These are phyloP conservation scores for Rhadinocentrus ornatus DNA, from an alignment of 2,797 vertebrate genomes.

Conservation along the genomic window DNA sequence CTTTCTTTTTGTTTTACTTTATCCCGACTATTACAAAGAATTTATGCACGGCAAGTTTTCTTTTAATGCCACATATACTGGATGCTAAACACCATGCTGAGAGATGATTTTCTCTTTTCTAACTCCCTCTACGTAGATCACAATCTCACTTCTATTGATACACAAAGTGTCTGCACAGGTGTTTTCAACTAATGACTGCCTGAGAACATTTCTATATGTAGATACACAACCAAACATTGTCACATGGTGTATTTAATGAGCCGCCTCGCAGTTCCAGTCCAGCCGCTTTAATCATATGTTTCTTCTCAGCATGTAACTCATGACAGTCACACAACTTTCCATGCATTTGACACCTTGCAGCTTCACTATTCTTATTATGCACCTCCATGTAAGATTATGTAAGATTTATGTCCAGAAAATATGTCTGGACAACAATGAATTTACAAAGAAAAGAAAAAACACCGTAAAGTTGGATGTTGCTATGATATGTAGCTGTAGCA, in stretches of 20 bases:
- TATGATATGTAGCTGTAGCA: constrained; percentile 19
- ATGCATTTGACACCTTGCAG: constrained; percentile 53
- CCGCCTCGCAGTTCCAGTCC: constrained; percentile 52
- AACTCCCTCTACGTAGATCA: background rate
- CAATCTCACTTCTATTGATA: constrained; percentile 35
- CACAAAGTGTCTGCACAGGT: constrained; percentile 49
- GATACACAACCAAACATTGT: constrained; percentile 37
- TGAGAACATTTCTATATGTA: constrained; percentile 40
- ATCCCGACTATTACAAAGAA: background rate
- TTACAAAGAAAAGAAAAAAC: constrained; percentile 32
- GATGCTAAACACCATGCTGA: background rate
- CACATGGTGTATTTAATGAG: constrained; percentile 51
- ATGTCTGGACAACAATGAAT: constrained; percentile 15
- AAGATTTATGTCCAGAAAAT: constrained; percentile 7
- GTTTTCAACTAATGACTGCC: constrained; percentile 51
- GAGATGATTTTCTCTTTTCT: background rate
- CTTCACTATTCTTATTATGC: constrained; percentile 41
- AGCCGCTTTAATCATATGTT: constrained; percentile 50
- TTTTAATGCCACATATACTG: background rate
- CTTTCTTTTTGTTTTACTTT: constrained; percentile 4
- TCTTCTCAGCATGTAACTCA: constrained; percentile 50
- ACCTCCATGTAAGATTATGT: constrained; percentile 23
- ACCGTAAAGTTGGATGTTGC: background rate
- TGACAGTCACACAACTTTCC: constrained; percentile 51
- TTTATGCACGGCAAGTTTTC: background rate